These are phyloP conservation scores for Hypsopygia costalis DNA, from an alignment of 2,888 invertebrate species.

Conservation along the genomic window DNA sequence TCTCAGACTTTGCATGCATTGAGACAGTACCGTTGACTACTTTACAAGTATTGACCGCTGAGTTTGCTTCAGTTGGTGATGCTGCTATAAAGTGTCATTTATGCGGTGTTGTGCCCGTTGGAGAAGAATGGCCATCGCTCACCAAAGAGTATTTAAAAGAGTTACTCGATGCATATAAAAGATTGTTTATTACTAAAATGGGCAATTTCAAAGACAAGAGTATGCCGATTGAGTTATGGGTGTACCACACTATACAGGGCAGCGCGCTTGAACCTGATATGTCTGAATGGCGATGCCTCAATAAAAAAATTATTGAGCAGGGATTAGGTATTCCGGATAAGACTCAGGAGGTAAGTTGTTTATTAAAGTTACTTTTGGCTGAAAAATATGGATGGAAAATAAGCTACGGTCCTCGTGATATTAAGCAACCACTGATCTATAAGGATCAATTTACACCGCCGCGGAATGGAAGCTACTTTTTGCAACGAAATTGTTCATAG, in stretches of 20 bases:
- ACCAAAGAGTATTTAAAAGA: slow-evolving; percentile 82
- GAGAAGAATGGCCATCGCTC: slow-evolving; percentile 82
- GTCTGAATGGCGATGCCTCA: slow-evolving; percentile 84
- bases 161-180: slow-evolving; percentile 69
- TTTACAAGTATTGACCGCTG: slow-evolving; percentile 72
- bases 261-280: slow-evolving; percentile 84
- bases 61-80: slow-evolving; percentile 74
- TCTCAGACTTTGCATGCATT: slow-evolving; percentile 83
- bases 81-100: slow-evolving; percentile 85
- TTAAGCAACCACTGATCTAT: too few relatives aligned
- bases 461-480: too few relatives aligned
- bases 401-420: too few relatives aligned
- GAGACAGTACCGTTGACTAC: slow-evolving; percentile 63
- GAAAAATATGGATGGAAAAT: too few relatives aligned
- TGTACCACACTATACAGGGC: slow-evolving; percentile 78
- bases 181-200: slow-evolving; percentile 76
- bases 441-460: too few relatives aligned
- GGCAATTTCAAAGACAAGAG: slow-evolving; percentile 71
- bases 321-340: slow-evolving; percentile 81
- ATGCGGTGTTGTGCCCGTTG: slow-evolving; percentile 82
- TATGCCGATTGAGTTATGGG: slow-evolving; percentile 84
- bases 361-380: too few relatives aligned
- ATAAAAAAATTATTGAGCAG: slow-evolving; percentile 82
- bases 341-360: slow-evolving; percentile 37
- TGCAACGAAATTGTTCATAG: too few relatives aligned